phyloP scores from a whole-genome alignment of 2,797 vertebrate genomes.

The Carcharodon carcharias region DNA sequence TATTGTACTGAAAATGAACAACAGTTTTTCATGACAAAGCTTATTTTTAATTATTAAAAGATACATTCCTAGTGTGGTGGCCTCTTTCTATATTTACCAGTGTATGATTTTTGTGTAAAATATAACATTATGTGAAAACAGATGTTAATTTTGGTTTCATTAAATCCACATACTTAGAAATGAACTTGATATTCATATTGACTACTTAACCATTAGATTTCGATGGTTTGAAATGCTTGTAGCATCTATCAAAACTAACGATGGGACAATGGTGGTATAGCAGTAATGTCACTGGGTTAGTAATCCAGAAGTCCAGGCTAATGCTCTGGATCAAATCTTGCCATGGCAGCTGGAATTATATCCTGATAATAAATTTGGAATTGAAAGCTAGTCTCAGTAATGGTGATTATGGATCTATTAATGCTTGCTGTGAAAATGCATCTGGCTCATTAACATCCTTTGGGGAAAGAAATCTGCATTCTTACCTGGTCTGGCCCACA shows the following conservation, averaged over 20 bases:
- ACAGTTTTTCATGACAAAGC: background rate
- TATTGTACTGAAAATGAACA: constrained; percentile 10
- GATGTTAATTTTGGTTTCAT: background rate
- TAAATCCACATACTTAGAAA: background rate
- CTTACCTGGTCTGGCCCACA: too few relatives aligned
- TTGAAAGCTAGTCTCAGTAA: too few relatives aligned
- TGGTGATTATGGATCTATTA: too few relatives aligned
- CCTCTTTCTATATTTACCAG: background rate
- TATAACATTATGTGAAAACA: constrained; percentile 2
- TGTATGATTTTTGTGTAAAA: background rate
- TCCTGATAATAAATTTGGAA: too few relatives aligned
- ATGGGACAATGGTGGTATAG: too few relatives aligned
- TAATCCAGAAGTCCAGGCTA: too few relatives aligned
- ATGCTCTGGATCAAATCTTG: too few relatives aligned
- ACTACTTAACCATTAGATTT: background rate
- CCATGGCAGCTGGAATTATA: too few relatives aligned
- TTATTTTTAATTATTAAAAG: background rate
- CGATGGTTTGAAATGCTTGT: background rate
- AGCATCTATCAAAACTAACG: background rate
- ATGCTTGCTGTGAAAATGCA: too few relatives aligned
- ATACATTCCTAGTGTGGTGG: background rate
- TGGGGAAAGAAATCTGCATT: too few relatives aligned
- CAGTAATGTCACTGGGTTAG: too few relatives aligned
- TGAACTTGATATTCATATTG: background rate
- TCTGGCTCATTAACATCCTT: too few relatives aligned